These are phyloP conservation scores for Thaumatotibia leucotreta DNA, from an alignment of 1,140 invertebrate genomes.

Conservation along the genomic window DNA sequence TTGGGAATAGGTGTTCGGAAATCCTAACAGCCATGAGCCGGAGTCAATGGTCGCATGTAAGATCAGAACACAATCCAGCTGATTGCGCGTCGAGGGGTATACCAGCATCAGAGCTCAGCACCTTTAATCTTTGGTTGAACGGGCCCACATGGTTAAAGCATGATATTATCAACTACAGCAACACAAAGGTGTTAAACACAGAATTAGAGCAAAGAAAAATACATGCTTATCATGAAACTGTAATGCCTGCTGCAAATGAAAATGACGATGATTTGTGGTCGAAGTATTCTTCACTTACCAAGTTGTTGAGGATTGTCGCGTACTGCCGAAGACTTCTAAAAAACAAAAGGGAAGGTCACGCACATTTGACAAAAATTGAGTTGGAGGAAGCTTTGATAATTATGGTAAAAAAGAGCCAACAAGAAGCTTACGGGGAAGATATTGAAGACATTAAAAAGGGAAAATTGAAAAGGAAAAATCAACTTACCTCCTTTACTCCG, in stretches of 20 bases:
- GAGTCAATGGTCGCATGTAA: slow-evolving; percentile 2
- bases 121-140: slow-evolving; percentile 33
- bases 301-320: background rate
- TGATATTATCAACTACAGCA: background rate
- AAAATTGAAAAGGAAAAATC: background rate
- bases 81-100: background rate
- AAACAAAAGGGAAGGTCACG: background rate
- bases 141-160: slow-evolving; percentile 30
- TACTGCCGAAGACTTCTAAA: slow-evolving; percentile 2
- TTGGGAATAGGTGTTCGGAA: slow-evolving; percentile 22
- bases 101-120: slow-evolving; percentile 17
- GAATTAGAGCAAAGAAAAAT: background rate
- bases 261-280: background rate
- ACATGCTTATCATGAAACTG: background rate
- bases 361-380: background rate
- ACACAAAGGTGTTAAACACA: background rate
- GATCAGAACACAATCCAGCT: background rate
- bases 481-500: background rate
- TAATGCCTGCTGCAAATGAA: background rate
- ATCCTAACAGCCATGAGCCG: background rate
- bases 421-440: background rate
- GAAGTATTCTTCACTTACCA: slow-evolving; percentile 8
- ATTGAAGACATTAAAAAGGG: background rate
- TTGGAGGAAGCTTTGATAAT: background rate
- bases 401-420: background rate